Percentiles rank a stretch among this genome's conserved stretches.
Evolutionary conservation across 2,113 vertebrate genomes (phyloP).

Genomic region (Pygoscelis antarcticus): DNA sequence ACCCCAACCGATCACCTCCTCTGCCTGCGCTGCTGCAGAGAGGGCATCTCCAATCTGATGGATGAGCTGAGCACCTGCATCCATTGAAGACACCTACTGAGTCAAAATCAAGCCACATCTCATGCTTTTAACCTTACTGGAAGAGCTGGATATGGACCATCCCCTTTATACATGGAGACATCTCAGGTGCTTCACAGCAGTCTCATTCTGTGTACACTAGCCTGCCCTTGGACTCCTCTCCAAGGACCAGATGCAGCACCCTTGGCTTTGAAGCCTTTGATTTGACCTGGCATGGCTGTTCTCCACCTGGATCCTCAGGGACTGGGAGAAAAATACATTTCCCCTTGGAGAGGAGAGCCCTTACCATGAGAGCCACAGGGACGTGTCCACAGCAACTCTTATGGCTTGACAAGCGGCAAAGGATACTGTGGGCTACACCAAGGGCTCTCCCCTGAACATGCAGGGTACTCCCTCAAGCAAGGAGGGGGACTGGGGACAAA

Average conservation of each 20-base stretch:
- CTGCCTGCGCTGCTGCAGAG: accelerated
- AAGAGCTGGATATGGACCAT: neutral
- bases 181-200: neutral
- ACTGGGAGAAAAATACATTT: neutral
- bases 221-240: neutral
- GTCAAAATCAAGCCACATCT: neutral
- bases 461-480: neutral
- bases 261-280: neutral
- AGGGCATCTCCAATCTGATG: neutral
- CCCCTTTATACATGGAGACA: neutral
- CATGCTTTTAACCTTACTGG: neutral
- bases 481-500: neutral
- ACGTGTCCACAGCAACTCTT: neutral
- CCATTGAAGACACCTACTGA: neutral
- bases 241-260: neutral
- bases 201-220: neutral
- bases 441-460: neutral
- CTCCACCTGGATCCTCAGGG: neutral
- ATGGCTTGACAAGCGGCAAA: neutral
- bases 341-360: neutral
- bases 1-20: neutral
- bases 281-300: neutral
- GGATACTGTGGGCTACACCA: neutral
- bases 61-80: neutral
- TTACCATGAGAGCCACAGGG: neutral